phyloP scores from a whole-genome alignment of 2,113 vertebrate species.

The rat (Rattus norvegicus) region DNA sequence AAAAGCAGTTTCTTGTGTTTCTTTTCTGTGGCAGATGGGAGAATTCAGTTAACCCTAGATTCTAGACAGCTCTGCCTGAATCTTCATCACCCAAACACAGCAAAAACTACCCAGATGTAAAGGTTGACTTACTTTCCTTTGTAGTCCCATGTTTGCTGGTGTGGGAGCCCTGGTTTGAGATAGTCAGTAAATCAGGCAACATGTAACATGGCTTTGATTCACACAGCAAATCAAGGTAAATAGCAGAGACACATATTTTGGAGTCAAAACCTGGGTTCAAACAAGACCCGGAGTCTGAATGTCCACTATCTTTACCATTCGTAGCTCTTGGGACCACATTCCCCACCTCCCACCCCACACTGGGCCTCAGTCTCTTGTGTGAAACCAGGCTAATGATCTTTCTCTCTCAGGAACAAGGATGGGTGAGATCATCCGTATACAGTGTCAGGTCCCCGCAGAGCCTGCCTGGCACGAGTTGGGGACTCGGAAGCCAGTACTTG shows the following conservation, averaged over 20 bases:
- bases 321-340: too few species aligned
- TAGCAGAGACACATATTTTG: background rate
- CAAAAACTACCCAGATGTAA: background rate
- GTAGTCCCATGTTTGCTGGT: background rate
- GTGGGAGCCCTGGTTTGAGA: background rate
- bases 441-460: background rate
- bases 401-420: background rate
- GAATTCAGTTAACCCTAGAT: background rate
- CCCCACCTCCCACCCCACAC: background rate
- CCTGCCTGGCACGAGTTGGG: background rate
- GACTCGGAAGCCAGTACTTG: background rate
- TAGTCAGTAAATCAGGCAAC: too few species aligned
- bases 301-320: background rate
- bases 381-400: background rate
- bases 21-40: background rate
- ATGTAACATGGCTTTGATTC: background rate
- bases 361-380: slow-evolving; percentile 36
- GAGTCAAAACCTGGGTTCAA: background rate
- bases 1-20: background rate
- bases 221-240: background rate
- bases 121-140: background rate
- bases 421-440: accelerated
- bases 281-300: background rate
- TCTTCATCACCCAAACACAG: background rate
- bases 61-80: background rate